These are phyloP conservation scores for Zaprionus ghesquierei DNA, from an alignment of 1,140 invertebrate genomes.

Conservation along the genomic window DNA sequence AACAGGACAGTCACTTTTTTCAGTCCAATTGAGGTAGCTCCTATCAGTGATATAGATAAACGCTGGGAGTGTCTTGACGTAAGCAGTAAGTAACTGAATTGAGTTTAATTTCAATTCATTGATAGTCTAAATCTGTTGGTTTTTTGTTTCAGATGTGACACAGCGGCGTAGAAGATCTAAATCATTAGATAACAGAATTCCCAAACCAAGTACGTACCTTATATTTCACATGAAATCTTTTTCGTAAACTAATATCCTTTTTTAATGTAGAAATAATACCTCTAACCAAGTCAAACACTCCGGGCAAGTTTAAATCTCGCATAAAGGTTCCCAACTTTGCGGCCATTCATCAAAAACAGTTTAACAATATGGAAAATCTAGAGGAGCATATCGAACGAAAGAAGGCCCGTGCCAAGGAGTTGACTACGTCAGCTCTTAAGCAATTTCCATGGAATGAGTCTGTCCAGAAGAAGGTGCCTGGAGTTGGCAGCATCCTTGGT, in stretches of 20 bases:
- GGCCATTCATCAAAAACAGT: slow-evolving; percentile 86
- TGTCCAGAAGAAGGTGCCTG: not conserved
- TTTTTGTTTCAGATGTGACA: slow-evolving; percentile 54
- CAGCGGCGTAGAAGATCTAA: slow-evolving; percentile 61
- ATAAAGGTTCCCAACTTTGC: slow-evolving; percentile 86
- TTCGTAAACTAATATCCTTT: not conserved
- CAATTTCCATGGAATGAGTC: slow-evolving; percentile 27
- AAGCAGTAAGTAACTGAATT: slow-evolving; percentile 38
- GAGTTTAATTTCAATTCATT: not conserved
- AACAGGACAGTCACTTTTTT: slow-evolving; percentile 54
- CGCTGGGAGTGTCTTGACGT: slow-evolving; percentile 28
- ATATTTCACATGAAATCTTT: not conserved
- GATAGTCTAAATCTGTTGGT: not conserved
- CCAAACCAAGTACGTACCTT: slow-evolving; percentile 53
- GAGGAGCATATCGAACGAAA: slow-evolving; percentile 84
- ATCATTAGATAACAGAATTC: slow-evolving; percentile 55
- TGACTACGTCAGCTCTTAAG: slow-evolving; percentile 64
- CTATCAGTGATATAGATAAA: slow-evolving; percentile 40
- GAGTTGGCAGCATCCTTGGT: not conserved
- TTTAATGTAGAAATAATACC: slow-evolving; percentile 26
- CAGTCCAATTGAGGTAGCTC: slow-evolving; percentile 51
- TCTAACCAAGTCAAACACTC: slow-evolving; percentile 6
- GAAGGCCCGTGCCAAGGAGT: slow-evolving; percentile 83
- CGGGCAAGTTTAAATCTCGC: slow-evolving; percentile 53
- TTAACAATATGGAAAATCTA: slow-evolving; percentile 86